These are phyloP conservation scores for Corella eumyota DNA, from an alignment of 23 tunicate species.

Conservation along the genomic window DNA sequence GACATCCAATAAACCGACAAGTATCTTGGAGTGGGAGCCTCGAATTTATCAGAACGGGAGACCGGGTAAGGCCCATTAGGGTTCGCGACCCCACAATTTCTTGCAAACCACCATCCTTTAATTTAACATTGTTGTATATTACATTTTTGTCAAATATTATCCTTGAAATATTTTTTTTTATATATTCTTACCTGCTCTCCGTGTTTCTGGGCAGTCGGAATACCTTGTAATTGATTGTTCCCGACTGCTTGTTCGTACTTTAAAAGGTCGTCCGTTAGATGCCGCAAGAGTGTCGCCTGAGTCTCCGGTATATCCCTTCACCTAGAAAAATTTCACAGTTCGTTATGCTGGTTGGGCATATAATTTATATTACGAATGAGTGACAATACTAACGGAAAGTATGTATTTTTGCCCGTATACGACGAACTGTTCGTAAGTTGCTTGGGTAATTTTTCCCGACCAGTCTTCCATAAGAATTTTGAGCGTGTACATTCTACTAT, in stretches of 20 bases:
- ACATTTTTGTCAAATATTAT: too few species aligned
- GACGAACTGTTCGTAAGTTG: conserved; percentile 52
- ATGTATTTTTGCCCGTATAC: conserved; percentile 47
- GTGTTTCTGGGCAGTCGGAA: conserved; percentile 31
- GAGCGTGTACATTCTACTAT: conserved; percentile 55
- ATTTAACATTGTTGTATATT: too few species aligned
- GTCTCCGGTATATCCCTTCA: conserved; percentile 50
- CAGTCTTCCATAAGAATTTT: conserved; percentile 63
- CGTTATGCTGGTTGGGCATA: too few species aligned
- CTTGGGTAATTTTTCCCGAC: conserved; percentile 47
- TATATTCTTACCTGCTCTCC: conserved; percentile 47
- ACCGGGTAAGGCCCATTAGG: conserved; percentile 65
- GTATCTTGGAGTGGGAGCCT: neutral
- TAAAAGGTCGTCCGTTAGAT: conserved; percentile 37
- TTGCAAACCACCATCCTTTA: conserved; percentile 91
- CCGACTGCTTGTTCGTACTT: conserved; percentile 29
- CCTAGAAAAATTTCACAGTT: conserved; percentile 21
- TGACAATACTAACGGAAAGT: conserved; percentile 35
- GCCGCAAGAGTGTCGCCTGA: conserved; percentile 52
- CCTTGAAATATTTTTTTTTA: too few species aligned
- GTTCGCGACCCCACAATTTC: conserved; percentile 67
- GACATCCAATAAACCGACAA: conserved; percentile 21
- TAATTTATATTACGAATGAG: too few species aligned
- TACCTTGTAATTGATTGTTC: neutral
- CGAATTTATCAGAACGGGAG: neutral